phyloP scores from a whole-genome alignment of 2,113 vertebrate species.

The Meleagris gallopavo region DNA sequence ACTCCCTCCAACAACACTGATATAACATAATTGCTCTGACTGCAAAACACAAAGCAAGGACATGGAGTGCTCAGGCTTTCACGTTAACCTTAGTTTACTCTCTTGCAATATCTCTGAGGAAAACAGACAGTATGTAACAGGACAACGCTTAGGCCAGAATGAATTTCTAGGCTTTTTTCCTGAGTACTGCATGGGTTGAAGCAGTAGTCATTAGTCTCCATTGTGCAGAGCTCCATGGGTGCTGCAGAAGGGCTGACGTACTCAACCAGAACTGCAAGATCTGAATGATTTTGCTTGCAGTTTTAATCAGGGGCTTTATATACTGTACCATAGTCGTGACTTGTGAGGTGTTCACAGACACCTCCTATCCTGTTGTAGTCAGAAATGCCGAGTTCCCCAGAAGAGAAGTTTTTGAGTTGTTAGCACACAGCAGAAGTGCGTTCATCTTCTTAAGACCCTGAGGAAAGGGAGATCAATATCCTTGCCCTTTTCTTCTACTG shows the following conservation, averaged over 20 bases:
- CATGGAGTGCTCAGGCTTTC: background rate
- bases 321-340: rapidly evolving
- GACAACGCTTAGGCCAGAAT: background rate
- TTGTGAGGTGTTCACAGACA: rapidly evolving
- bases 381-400: background rate
- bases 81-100: background rate
- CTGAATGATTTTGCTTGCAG: background rate
- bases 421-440: background rate
- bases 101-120: background rate
- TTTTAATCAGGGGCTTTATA: background rate
- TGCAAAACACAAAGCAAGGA: slow-evolving; percentile 61
- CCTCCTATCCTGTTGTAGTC: rapidly evolving
- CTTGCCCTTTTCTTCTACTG: background rate
- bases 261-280: background rate
- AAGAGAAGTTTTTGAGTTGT: background rate
- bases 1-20: slow-evolving; percentile 34
- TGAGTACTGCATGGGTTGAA: background rate
- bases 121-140: rapidly evolving
- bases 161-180: background rate
- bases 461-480: background rate
- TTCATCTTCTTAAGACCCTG: background rate
- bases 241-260: background rate
- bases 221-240: background rate
- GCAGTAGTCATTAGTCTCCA: background rate
- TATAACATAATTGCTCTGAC: slow-evolving; percentile 68